phyloP scores from a whole-genome alignment of 2,888 invertebrate species.

The Nasonia oneida region DNA sequence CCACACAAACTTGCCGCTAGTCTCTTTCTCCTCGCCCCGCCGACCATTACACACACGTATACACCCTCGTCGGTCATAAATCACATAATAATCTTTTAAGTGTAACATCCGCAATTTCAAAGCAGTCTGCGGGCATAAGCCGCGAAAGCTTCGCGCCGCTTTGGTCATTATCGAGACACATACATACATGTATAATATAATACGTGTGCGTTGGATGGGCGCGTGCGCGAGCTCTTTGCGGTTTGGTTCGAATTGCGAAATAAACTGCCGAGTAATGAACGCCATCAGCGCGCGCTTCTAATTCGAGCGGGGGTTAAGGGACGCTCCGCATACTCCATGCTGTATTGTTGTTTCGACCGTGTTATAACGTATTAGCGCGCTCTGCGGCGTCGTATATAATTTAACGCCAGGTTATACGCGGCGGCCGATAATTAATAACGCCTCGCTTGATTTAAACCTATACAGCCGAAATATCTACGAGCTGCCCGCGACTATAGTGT shows the following conservation, averaged over 20 bases:
- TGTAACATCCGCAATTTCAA: constrained; percentile 47
- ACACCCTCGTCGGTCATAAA: constrained; percentile 22
- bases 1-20: too few relatives aligned
- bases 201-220: background rate
- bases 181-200: background rate
- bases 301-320: constrained; percentile 6
- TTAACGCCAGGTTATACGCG: constrained; percentile 31
- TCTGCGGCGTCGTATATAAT: constrained; percentile 35
- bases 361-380: background rate
- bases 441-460: constrained; percentile 67
- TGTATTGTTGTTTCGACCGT: background rate
- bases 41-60: background rate
- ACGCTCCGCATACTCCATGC: background rate
- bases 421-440: constrained; percentile 70
- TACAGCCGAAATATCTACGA: background rate
- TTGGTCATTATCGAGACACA: constrained; percentile 45
- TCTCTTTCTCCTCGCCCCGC: background rate
- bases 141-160: constrained; percentile 12
- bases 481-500: background rate
- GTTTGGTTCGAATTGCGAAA: constrained; percentile 43
- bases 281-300: constrained; percentile 26
- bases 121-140: constrained; percentile 3
- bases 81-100: constrained; percentile 59
- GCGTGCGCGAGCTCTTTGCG: constrained; percentile 36
- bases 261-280: constrained; percentile 56